These are phyloP conservation scores for Pyxicephalus adspersus DNA, from an alignment of 2,113 vertebrate species.

Conservation along the genomic window DNA sequence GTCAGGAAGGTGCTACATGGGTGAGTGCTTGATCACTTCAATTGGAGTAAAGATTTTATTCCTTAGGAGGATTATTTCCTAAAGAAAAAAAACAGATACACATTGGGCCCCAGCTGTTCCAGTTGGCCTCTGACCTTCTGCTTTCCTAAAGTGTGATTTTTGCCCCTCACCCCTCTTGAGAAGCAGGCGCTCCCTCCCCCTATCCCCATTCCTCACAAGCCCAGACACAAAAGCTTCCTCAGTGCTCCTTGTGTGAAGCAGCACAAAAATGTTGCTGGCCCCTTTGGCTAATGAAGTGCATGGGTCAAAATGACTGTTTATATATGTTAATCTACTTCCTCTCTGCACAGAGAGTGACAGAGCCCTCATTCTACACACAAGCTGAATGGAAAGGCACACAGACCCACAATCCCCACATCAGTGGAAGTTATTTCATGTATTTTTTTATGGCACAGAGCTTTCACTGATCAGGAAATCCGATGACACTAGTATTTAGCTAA, in stretches of 20 bases:
- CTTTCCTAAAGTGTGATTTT: conserved; percentile 48
- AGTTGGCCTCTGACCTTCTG: conserved; percentile 48
- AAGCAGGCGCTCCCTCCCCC: not conserved
- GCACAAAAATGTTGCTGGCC: conserved; percentile 40
- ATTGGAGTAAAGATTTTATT: conserved; percentile 41
- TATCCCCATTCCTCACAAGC: conserved; percentile 25
- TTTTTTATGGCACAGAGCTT: not conserved
- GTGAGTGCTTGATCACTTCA: conserved; percentile 40
- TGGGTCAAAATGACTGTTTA: conserved; percentile 51
- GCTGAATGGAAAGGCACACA: not conserved
- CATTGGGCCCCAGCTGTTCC: conserved; percentile 35
- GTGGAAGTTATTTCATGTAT: too few species aligned
- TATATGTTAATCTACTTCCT: conserved; percentile 48
- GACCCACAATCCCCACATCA: too few species aligned
- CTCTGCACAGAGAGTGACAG: not conserved
- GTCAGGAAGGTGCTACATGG: conserved; percentile 39
- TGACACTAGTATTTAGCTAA: too few species aligned
- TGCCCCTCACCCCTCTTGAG: conserved; percentile 37
- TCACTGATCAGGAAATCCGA: not conserved
- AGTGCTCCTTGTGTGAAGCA: conserved; percentile 45
- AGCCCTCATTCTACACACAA: not conserved
- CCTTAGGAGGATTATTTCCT: conserved; percentile 36
- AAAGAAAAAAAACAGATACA: conserved; percentile 39
- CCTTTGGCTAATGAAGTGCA: conserved; percentile 40
- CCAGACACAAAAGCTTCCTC: conserved; percentile 42